Conservation (phyloP, 2,888 invertebrate genomes). For the Troides helena region DNA sequence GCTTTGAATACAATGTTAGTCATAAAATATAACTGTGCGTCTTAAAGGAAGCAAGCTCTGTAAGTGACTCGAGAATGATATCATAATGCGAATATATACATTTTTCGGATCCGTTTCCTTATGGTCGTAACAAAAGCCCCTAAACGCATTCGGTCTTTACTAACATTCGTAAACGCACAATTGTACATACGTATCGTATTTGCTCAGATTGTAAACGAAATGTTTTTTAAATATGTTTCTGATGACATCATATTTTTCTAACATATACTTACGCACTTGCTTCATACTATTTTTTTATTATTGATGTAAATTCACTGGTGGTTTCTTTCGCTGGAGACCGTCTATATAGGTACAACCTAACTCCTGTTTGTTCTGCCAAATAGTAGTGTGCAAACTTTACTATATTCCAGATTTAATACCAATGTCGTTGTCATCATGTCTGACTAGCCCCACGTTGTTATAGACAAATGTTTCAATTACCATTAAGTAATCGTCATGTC, state of each 20-base stretch:
- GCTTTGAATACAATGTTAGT: background rate
- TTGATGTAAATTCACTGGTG: too few species aligned
- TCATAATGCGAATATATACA: slow-evolving; percentile 9
- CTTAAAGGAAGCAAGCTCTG: slow-evolving; percentile 2
- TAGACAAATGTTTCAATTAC: too few species aligned
- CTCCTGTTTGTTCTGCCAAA: too few species aligned
- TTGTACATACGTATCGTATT: background rate
- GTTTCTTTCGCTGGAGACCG: too few species aligned
- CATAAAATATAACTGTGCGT: background rate
- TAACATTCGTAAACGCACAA: background rate
- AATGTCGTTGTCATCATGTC: too few species aligned
- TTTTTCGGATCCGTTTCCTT: slow-evolving; percentile 11
- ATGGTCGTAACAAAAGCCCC: slow-evolving; percentile 1
- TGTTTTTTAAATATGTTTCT: background rate
- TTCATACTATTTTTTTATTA: background rate
- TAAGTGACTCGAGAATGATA: slow-evolving; percentile 3
- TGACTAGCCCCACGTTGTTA: too few species aligned
- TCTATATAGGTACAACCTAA: too few species aligned
- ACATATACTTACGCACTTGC: background rate
- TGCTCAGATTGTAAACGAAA: background rate
- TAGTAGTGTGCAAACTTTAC: too few species aligned
- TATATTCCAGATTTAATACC: too few species aligned
- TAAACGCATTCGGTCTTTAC: background rate
- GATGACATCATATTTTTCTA: background rate
- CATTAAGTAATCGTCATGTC: too few species aligned